Percentiles rank a stretch among this genome's conserved stretches.
Evolutionary conservation across 1,140 invertebrate genomes (phyloP).

Genomic region (Macrostomum lignano): DNA sequence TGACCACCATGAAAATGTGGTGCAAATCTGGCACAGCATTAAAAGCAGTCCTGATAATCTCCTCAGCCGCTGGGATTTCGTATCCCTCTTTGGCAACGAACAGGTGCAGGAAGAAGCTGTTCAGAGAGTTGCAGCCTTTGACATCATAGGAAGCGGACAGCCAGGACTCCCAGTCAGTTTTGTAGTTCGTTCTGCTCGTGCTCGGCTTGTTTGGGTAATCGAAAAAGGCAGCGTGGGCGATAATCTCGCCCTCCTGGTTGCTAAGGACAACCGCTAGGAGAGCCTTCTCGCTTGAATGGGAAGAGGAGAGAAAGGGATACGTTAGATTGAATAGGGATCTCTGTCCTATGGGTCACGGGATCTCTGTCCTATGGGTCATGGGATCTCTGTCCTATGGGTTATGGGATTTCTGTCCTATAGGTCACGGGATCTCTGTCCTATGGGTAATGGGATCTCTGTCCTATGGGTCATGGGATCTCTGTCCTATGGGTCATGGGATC

Average conservation of each 20-base stretch:
- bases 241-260: slow-evolving; percentile 21
- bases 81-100: slow-evolving; percentile 24
- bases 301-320: slow-evolving; percentile 3
- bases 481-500: no score
- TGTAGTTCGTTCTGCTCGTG: slow-evolving; percentile 18
- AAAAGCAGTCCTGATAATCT: slow-evolving; percentile 23
- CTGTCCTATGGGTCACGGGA: no score
- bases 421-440: no score
- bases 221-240: slow-evolving; percentile 24
- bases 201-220: slow-evolving; percentile 20
- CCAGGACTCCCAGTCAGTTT: slow-evolving; percentile 12
- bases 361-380: no score
- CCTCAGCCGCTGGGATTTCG: slow-evolving; percentile 19
- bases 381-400: no score
- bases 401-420: no score
- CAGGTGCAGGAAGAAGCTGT: slow-evolving; percentile 24
- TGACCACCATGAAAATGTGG: slow-evolving; percentile 19
- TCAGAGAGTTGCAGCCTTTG: slow-evolving; percentile 13
- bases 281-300: slow-evolving; percentile 20
- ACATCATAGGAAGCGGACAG: slow-evolving; percentile 12
- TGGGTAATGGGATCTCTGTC: no score
- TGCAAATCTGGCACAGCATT: slow-evolving; percentile 26
- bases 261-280: slow-evolving; percentile 22
- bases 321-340: slow-evolving; percentile 1
- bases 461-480: no score